Conservation (phyloP, 2,888 invertebrate genomes). For the Plagiodera versicolora region DNA sequence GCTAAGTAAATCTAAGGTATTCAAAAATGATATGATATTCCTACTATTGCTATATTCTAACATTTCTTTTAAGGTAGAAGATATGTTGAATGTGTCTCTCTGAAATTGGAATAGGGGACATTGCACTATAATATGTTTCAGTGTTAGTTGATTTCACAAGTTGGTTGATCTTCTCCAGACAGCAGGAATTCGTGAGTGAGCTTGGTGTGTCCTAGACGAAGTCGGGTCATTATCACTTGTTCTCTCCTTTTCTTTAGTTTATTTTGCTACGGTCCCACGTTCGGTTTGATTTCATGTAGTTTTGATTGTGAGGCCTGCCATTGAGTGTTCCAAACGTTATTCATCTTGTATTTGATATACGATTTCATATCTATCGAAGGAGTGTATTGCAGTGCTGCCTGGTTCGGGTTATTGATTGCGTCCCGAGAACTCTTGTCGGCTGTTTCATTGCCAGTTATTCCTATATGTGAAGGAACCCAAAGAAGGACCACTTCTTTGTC, state of each 20-base stretch:
- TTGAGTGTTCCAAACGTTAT: neutral
- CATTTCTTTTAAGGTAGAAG: too few relatives aligned
- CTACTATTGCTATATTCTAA: too few relatives aligned
- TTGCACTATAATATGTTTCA: constrained; percentile 3
- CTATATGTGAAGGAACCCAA: too few relatives aligned
- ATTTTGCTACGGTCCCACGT: neutral
- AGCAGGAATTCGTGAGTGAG: neutral
- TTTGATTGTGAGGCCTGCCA: neutral
- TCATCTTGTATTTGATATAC: neutral
- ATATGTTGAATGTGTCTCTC: too few relatives aligned
- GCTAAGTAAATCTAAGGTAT: too few relatives aligned
- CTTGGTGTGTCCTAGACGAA: too few relatives aligned
- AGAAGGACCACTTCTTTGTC: too few relatives aligned
- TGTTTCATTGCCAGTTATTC: too few relatives aligned
- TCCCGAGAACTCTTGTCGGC: neutral
- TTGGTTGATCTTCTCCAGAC: neutral
- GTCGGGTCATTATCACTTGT: neutral
- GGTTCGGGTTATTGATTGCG: neutral
- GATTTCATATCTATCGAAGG: neutral
- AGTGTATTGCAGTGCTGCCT: neutral
- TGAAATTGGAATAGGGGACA: neutral
- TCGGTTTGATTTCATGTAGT: neutral
- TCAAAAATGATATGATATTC: too few relatives aligned
- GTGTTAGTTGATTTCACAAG: neutral
- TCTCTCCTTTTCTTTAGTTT: neutral